These are phyloP conservation scores for Drosophila tripunctata DNA, from an alignment of 2,888 invertebrate genomes.

Conservation along the genomic window DNA sequence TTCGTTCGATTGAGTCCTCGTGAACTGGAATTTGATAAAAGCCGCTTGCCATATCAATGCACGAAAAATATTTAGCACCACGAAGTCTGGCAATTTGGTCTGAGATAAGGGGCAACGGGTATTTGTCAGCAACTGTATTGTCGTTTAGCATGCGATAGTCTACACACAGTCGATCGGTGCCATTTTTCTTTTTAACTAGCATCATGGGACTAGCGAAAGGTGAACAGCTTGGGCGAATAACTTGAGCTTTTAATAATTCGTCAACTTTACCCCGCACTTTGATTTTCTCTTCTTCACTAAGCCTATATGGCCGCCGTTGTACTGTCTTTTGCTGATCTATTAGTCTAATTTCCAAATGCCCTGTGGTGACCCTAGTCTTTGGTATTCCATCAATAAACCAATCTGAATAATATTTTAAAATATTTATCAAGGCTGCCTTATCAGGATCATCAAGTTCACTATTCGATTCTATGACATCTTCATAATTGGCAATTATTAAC, in stretches of 20 bases:
- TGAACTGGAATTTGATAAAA: conserved; percentile 1
- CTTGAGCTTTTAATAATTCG: conserved; percentile 9
- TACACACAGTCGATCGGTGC: conserved; percentile 1
- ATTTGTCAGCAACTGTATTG: too few species aligned
- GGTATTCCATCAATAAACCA: conserved; percentile 7
- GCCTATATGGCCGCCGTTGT: conserved; percentile 15
- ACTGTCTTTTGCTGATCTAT: conserved; percentile 17
- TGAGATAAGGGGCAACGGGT: too few species aligned
- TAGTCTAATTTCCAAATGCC: conserved; percentile 9
- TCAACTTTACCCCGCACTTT: conserved; percentile 13
- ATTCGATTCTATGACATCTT: not conserved
- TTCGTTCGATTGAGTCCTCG: not conserved
- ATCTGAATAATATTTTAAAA: not conserved
- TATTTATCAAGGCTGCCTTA: not conserved
- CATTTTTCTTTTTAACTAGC: conserved; percentile 6
- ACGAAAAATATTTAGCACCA: too few species aligned
- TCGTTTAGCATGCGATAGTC: too few species aligned
- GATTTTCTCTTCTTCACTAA: conserved; percentile 17
- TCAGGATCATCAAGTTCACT: not conserved
- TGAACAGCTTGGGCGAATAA: conserved; percentile 11
- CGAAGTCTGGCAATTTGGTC: too few species aligned
- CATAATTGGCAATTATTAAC: not conserved
- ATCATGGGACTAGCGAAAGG: conserved; percentile 1
- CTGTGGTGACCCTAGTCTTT: conserved; percentile 1
- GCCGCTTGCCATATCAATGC: not conserved